These are phyloP conservation scores for Rhaphigaster nebulosa DNA, from an alignment of 2,888 invertebrate species.

Conservation along the genomic window DNA sequence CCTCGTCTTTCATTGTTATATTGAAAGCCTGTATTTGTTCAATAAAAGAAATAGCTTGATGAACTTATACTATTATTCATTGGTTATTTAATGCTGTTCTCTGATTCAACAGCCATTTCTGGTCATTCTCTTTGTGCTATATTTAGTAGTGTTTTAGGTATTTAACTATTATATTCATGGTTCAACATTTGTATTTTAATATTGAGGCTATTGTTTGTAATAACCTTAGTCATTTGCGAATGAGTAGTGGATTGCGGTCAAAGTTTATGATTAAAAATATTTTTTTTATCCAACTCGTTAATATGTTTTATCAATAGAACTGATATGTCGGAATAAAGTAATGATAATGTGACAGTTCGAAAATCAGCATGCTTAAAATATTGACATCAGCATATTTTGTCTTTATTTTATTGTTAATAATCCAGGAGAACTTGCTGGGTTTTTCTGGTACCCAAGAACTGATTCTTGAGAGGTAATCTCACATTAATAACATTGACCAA, in stretches of 20 bases:
- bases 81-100: not conserved
- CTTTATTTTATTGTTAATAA: too few relatives aligned
- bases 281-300: not conserved
- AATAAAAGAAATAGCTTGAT: not conserved
- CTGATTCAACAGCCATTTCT: not conserved
- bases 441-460: not conserved
- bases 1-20: not conserved
- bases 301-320: not conserved
- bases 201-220: not conserved
- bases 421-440: not conserved
- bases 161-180: not conserved
- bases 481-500: not conserved
- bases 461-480: not conserved
- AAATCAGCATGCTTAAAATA: too few relatives aligned
- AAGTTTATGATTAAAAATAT: not conserved
- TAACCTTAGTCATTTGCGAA: not conserved
- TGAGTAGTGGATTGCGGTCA: not conserved
- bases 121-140: not conserved
- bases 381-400: too few relatives aligned
- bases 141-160: not conserved
- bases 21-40: not conserved
- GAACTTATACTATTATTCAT: not conserved
- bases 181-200: not conserved
- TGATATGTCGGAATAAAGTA: not conserved
- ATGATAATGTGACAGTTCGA: too few relatives aligned